Base-by-base conservation (phyloP, 1,140 invertebrate species). In the Drosophila cardini region DNA sequence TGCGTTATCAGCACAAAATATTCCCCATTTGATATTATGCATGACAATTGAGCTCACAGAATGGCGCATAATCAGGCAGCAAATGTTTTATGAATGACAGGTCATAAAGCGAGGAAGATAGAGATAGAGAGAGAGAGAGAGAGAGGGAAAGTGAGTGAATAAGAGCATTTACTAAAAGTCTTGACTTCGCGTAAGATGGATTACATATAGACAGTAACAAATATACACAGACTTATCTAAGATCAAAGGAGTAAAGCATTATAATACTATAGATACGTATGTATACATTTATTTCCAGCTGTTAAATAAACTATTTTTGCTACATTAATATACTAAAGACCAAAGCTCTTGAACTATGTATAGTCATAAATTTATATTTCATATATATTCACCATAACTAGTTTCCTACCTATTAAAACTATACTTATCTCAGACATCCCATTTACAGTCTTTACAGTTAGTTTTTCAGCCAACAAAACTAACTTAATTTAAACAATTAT, bases 1-100 rank as follows among this genome's bases (percentile, higher is more conserved):
- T 71, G 77, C 62, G 61, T 85, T 85, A 85, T 85, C 82, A 72
- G 61, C 64, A 53, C 48, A 42, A 70, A 80, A 26, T 53, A 42
- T 50, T 63, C 21, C 38, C 48, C 70, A 62, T 86, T 68, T 84
- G 40, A 85, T 87, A 87, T 78, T 82, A 87, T 85, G 83, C 75
- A 81, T 76, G 78, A 81, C 82, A 86, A 85, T 75, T 78, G 75
- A 48, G 67, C 57, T 36, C 55, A 38, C 73, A 62, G 82, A 81
- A 81, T 76, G 75, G 45, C 82, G 67, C 75, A 86, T 85, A 86
- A 86, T 85, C 82, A 72, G 67, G 75, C 75, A 75, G 82, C 67
- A 86, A 85, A 78, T 81, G 78, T 62, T 18, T 52, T 53, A 71
- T 77, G 81, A 84, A 63, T 80, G 76, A 74, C 30, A 62, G 56